Base-by-base conservation (phyloP, 1,140 invertebrate genomes). In the Anastrepha obliqua region DNA sequence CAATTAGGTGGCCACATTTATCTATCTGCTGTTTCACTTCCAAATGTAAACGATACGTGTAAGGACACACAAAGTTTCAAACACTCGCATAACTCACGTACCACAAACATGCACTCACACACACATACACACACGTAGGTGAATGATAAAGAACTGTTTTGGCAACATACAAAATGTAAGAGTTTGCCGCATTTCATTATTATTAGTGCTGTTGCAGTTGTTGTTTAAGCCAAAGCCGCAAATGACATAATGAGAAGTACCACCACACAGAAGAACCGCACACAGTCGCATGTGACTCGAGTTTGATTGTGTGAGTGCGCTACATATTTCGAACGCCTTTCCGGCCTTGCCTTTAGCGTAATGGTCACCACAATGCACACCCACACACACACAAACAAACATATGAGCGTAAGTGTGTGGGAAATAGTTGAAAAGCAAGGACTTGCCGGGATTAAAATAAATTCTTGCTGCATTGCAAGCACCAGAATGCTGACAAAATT, bases 391-490 rank as follows among this genome's bases (percentile, higher is more conserved):
- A 7, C 39, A 17, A 3, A 2, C 44, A n/a, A 0, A 17, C 11
- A 47, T 74, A 47, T 6, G 17, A 1, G 15, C 29, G 4, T 67
- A 11, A 0, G 1, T 42, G 29, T 29, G 39, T 2, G n/a, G 1
- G 15, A 62, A 74, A 44, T 74, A 70, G 67, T 65, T 74, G 42
- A 74, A 47, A 58, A 81, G 74, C 47, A 81, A 81, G 74, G 74
- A 81, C 20, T 81, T 81, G 15, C 47, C 74, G n/a, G 74, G 47
- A 81, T 81, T 81, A 81, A 81, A 81, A 81, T 55, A 81, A 81
- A 55, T 55, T 15, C 74, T 51, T 55, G 42, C 47, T 55, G 74
- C 74, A 81, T 9, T 20, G 74, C 74, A 55, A 81, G n/a, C 47
- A 11, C n/a, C 47, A 81, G 20, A 51, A 55, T 7, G 11, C 8